Evolutionary conservation across 1,140 invertebrate genomes (phyloP).

Genomic region (Drosophila rhopaloa): DNA sequence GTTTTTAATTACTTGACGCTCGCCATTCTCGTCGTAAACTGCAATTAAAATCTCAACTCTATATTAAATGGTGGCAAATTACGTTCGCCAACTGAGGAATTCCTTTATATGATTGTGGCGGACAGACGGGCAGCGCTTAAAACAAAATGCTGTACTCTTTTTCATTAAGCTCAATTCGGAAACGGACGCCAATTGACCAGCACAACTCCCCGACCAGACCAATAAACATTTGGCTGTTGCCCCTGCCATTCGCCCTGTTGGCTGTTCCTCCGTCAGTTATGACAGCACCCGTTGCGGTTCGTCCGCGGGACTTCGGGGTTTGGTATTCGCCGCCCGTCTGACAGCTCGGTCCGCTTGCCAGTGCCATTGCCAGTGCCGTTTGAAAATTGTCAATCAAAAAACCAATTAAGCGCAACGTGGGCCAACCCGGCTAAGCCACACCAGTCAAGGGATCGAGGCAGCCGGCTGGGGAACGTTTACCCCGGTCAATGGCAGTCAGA

Average conservation of each 20-base stretch:
- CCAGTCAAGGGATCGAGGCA: conserved; percentile 9
- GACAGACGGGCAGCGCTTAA: conserved; percentile 32
- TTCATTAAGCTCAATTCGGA: conserved; percentile 41
- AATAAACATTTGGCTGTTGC: conserved; percentile 63
- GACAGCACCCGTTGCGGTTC: conserved; percentile 37
- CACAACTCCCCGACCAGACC: conserved; percentile 20
- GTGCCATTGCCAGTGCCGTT: conserved; percentile 18
- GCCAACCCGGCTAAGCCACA: conserved; percentile 35
- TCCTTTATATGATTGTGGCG: conserved; percentile 24
- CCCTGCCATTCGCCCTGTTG: conserved; percentile 21
- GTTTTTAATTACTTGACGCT: conserved; percentile 66
- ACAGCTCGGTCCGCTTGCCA: neutral
- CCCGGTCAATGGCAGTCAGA: conserved; percentile 39
- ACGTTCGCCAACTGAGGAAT: conserved; percentile 54
- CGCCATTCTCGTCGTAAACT: conserved; percentile 47
- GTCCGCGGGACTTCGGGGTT: conserved; percentile 1
- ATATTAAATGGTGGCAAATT: conserved; percentile 64
- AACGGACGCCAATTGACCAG: conserved; percentile 26
- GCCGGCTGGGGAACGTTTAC: conserved; percentile 14
- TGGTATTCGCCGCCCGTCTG: conserved; percentile 15
- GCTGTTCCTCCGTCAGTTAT: conserved; percentile 59
- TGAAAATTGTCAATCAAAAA: conserved; percentile 84
- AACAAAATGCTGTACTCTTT: conserved; percentile 42
- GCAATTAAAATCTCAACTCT: conserved; percentile 72
- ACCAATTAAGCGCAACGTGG: conserved; percentile 80